phyloP scores from a whole-genome alignment of 2,888 invertebrate genomes.

The Pterostichus niger region DNA sequence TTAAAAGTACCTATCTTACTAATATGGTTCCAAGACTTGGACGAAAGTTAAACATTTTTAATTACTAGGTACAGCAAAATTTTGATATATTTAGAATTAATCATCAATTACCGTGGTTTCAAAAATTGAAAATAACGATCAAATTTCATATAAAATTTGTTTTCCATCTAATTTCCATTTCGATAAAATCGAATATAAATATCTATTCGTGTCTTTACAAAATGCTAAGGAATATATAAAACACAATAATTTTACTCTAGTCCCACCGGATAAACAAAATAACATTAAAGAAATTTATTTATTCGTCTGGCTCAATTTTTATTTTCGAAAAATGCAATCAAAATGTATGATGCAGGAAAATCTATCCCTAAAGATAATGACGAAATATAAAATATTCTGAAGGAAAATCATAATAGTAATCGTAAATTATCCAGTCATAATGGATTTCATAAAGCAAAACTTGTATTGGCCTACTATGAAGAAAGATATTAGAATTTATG shows the following conservation, averaged over 20 bases:
- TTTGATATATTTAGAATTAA: conserved; percentile 57
- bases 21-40: conserved; percentile 67
- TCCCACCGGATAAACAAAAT: conserved; percentile 47
- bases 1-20: conserved; percentile 62
- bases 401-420: conserved; percentile 64
- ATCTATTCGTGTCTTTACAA: conserved; percentile 65
- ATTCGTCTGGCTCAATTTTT: conserved; percentile 57
- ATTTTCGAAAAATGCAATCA: conserved; percentile 4
- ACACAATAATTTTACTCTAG: conserved; percentile 55
- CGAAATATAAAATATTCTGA: too few relatives aligned
- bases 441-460: conserved; percentile 67
- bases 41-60: conserved; percentile 65
- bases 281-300: conserved; percentile 59
- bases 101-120: conserved; percentile 55
- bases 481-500: conserved; percentile 65
- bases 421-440: conserved; percentile 68
- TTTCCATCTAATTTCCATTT: conserved; percentile 59
- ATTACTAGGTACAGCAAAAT: conserved; percentile 49
- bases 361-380: conserved; percentile 46
- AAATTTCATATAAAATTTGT: conserved; percentile 55
- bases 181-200: conserved; percentile 19
- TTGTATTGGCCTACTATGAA: conserved; percentile 68
- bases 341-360: conserved; percentile 5
- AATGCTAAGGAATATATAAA: conserved; percentile 59
- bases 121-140: conserved; percentile 63